Evolutionary conservation across 1,140 invertebrate species (phyloP), one percentile per base, ranked within the genome.

Genomic region (Hestina assimilis): DNA sequence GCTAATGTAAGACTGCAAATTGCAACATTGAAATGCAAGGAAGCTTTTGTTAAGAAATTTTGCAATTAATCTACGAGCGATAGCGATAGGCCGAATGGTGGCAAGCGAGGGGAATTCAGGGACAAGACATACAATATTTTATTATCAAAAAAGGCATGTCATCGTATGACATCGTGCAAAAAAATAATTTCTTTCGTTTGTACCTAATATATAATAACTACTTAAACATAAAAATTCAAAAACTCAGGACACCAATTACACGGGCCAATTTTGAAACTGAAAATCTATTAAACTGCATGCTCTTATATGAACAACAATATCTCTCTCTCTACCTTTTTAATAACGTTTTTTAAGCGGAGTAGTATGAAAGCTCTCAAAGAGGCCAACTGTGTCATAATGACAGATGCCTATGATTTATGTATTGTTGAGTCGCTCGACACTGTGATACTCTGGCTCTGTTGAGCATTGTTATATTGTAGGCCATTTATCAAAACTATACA

Each of bases 401-500:
- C 50, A 41, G 35, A 48, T 42, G 26, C 14, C 35, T 20, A 5
- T 38, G 50, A 20, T 26, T 42, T 41, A 52, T 52, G 35, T 42
- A 41, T 42, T 38, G 24, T n/a, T n/a, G 29, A 48, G 46, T 35
- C 29, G 31, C 50, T 52, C 42, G 50, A 21, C 50, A 52, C n/a
- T 52, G 24, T 26, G 35, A 42, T 40, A 52, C 24, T 29, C 35
- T 2, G 24, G 24, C 38, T 38, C 15, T 24, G 19, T 19, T 41
- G 48, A 15, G 23, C 12, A 29, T 26, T 42, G 38, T 41, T 41
- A 42, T 42, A 52, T 42, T n/a, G 12, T 1, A 9, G 1, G 11
- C 35, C 21, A 41, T 52, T 52, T 42, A 41, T 52, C 38, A 52
- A 24, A 26, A 35, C 19, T n/a, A 8, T 12, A n/a, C 8, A 19